Evolutionary conservation across 2,113 vertebrate species (phyloP).

Genomic region (Ammospiza nelsoni): DNA sequence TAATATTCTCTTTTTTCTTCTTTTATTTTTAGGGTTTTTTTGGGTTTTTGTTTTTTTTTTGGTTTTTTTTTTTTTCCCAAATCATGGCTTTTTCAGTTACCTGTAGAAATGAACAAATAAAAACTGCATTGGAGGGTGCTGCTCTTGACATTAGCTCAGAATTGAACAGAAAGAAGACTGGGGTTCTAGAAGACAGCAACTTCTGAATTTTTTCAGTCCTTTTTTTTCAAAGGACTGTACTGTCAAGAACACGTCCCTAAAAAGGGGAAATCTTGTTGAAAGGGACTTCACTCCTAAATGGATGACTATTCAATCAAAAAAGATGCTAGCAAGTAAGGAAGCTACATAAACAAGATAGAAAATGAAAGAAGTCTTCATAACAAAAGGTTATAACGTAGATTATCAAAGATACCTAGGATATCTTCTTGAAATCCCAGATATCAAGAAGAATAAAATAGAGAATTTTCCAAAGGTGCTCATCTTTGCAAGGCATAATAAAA

Average conservation of each 20-base stretch:
- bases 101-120: neutral
- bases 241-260: neutral
- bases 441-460: neutral
- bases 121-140: neutral
- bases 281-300: neutral
- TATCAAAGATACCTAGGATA: too few relatives aligned
- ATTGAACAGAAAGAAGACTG: neutral
- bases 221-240: neutral
- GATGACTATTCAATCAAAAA: neutral
- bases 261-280: neutral
- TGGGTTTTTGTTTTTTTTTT: too few relatives aligned
- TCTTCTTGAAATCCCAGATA: neutral
- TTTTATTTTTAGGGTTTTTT: neutral
- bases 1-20: neutral
- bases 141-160: neutral
- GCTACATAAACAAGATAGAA: neutral
- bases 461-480: neutral
- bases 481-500: neutral
- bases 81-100: neutral
- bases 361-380: neutral
- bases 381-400: neutral
- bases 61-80: rapidly evolving
- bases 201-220: neutral
- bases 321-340: neutral
- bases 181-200: neutral